Base-by-base conservation (phyloP, 2,888 invertebrate genomes). In the Drosophila kanekoi region DNA sequence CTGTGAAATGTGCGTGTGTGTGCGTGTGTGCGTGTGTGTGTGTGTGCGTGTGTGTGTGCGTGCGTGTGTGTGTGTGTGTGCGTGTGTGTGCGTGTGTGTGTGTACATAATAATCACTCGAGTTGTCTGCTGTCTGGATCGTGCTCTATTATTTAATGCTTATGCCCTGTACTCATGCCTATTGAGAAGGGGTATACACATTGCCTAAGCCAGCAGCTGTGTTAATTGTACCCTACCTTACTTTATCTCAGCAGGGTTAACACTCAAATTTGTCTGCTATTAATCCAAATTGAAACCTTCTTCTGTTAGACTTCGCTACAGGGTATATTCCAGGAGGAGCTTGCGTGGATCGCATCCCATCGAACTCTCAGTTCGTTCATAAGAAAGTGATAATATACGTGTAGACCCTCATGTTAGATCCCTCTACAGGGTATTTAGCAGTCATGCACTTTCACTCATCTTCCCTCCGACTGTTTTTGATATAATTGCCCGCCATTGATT, bases 111-210 rank as follows among this genome's bases (percentile, higher is more conserved):
- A 68, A 35, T 38, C 10, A 63, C 44, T 44, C 52, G n/a, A n/a
- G 18, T 18, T 32, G 35, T 47, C 61, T 61, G 57, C 40, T 35
- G 73, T 73, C 73, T 63, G 43, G 44, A 35, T 51, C 61, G 77
- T 72, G 81, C 56, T 52, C 52, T 35, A 45, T 53, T 82, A 86
- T 73, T 81, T 79, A 79, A 76, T 79, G 57, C 20, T 51, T 1
- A 38, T 66, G 33, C 9, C 20, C 37, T 40, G 16, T 35, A 33
- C 8, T 40, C n/a, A 40, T 5, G 3, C 4, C 8, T 0, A 2
- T n/a, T 1, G 4, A 9, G 0, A n/a, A 3, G 32, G 18, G 20
- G 49, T 13, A 37, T 63, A 11, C 23, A 9, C 4, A 8, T 0
- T 28, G 2, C 28, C 2, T 2, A 28, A 28, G 28, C 23, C n/a